These are phyloP conservation scores for Lycocerus yunnanus DNA, from an alignment of 2,888 invertebrate species.

Conservation along the genomic window DNA sequence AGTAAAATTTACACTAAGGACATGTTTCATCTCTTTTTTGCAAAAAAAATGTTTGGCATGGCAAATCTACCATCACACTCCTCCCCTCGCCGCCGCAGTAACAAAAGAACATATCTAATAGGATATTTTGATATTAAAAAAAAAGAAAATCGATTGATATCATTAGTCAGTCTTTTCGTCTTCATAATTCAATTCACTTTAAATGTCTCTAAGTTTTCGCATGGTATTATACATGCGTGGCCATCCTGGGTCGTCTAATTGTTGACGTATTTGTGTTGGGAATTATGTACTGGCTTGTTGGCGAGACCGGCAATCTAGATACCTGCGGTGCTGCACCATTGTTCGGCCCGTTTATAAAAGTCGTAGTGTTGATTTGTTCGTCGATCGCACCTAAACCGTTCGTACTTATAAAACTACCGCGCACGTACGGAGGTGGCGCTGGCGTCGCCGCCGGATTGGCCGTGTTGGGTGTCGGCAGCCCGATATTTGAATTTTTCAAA, in stretches of 20 bases:
- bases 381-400: constrained; percentile 51
- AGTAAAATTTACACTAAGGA: constrained; percentile 41
- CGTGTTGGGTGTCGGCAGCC: constrained; percentile 67
- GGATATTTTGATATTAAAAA: constrained; percentile 11
- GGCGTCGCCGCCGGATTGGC: constrained; percentile 79
- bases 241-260: constrained; percentile 67
- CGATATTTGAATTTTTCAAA: constrained; percentile 69
- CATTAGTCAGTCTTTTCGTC: constrained; percentile 45
- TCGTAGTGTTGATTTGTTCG: constrained; percentile 53
- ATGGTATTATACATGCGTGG: constrained; percentile 61
- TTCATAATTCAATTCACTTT: constrained; percentile 40
- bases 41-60: background rate
- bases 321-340: constrained; percentile 60
- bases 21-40: constrained; percentile 33
- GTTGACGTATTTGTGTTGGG: constrained; percentile 63
- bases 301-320: constrained; percentile 56
- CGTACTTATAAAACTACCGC: constrained; percentile 47
- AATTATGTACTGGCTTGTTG: constrained; percentile 61
- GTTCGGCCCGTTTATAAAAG: constrained; percentile 57
- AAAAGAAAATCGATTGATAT: constrained; percentile 35
- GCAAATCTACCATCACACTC: background rate
- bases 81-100: background rate
- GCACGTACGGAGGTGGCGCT: constrained; percentile 75
- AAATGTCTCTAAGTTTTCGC: constrained; percentile 29
- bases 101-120: constrained; percentile 20